Conservation (phyloP, 2,888 invertebrate species). For the Carpatolechia fugitivella region DNA sequence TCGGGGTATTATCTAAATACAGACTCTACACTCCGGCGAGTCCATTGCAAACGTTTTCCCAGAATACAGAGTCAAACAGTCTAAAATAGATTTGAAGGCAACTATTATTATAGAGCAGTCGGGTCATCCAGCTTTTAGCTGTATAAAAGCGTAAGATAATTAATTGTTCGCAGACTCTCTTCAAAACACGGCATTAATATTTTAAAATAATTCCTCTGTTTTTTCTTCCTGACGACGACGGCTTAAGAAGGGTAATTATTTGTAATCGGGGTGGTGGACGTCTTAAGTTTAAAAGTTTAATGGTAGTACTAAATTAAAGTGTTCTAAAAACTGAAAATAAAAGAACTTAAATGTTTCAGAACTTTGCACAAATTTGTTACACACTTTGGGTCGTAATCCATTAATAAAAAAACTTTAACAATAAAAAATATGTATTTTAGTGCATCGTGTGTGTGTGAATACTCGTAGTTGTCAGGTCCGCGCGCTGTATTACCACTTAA, state of each 20-base stretch:
- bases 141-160: slow-evolving; percentile 72
- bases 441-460: too few species aligned
- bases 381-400: too few species aligned
- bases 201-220: slow-evolving; percentile 78
- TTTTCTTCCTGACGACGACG: slow-evolving; percentile 76
- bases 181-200: slow-evolving; percentile 76
- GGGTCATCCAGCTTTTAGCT: slow-evolving; percentile 72
- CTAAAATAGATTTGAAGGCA: background rate
- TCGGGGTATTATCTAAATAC: slow-evolving; percentile 69
- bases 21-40: slow-evolving; percentile 47
- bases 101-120: slow-evolving; percentile 68
- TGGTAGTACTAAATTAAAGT: too few species aligned
- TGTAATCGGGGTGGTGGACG: too few species aligned
- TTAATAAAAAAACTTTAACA: too few species aligned
- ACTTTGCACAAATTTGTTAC: too few species aligned
- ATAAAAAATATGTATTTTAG: too few species aligned
- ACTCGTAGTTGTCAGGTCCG: too few species aligned
- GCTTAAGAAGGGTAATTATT: slow-evolving; percentile 67
- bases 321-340: too few species aligned
- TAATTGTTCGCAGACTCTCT: slow-evolving; percentile 76
- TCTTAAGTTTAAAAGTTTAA: too few species aligned
- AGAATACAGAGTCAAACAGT: slow-evolving; percentile 20
- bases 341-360: too few species aligned
- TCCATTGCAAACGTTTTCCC: slow-evolving; percentile 42
- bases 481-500: too few species aligned